Conservation (phyloP, 1,140 invertebrate genomes). For the Drosophila melanica region DNA sequence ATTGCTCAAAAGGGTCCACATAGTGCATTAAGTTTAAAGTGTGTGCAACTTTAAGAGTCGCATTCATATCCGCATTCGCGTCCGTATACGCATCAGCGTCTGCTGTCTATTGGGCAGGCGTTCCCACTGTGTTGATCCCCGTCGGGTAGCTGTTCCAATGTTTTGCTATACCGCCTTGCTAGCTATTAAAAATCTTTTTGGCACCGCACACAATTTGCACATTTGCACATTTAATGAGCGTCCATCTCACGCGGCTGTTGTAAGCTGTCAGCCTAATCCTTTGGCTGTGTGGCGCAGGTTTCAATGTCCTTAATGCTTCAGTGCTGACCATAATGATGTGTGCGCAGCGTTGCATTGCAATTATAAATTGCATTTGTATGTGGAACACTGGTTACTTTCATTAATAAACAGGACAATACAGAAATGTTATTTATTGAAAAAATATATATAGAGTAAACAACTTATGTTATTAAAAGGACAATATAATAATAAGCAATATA, state of each 20-base stretch:
- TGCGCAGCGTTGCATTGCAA: slow-evolving; percentile 41
- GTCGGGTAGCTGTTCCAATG: neutral
- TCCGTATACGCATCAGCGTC: slow-evolving; percentile 3
- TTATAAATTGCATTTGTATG: slow-evolving; percentile 25
- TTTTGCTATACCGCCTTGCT: neutral
- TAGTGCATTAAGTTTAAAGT: slow-evolving; percentile 58
- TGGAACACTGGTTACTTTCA: neutral
- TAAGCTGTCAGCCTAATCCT: neutral
- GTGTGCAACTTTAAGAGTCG: slow-evolving; percentile 40
- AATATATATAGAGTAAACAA: neutral
- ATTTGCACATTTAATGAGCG: slow-evolving; percentile 57
- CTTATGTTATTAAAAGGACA: too few species aligned
- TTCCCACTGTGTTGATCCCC: slow-evolving; percentile 21
- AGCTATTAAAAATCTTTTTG: slow-evolving; percentile 46
- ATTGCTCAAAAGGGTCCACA: slow-evolving; percentile 11
- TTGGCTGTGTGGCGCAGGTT: slow-evolving; percentile 3
- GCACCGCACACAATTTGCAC: slow-evolving; percentile 48
- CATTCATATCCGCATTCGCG: neutral
- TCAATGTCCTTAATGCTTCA: slow-evolving; percentile 37
- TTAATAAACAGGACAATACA: neutral
- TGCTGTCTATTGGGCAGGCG: slow-evolving; percentile 23
- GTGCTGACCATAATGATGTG: slow-evolving; percentile 54
- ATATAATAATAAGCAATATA: too few species aligned
- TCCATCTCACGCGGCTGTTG: slow-evolving; percentile 1
- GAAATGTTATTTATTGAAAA: neutral